Percentiles rank a stretch among this genome's conserved stretches.
Evolutionary conservation across 2,888 invertebrate genomes (phyloP).

Genomic region (Trichogramma evanescens): DNA sequence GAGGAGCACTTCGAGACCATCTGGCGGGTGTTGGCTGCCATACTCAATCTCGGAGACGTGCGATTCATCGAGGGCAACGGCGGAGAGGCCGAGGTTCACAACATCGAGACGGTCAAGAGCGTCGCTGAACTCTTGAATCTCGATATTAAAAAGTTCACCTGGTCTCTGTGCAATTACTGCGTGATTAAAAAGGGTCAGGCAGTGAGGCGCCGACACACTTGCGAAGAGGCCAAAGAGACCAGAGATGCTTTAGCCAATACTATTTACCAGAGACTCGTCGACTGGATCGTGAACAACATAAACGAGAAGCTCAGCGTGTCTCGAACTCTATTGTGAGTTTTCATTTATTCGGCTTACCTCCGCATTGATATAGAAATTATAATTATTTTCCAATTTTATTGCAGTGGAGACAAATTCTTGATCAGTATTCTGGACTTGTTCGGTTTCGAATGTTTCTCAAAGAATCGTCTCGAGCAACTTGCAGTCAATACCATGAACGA

Average conservation of each 20-base stretch:
- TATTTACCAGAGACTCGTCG: conserved; percentile 75
- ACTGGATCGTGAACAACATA: conserved; percentile 81
- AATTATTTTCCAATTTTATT: conserved; percentile 25
- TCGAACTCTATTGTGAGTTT: conserved; percentile 78
- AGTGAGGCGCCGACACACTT: conserved; percentile 61
- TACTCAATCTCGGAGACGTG: conserved; percentile 73
- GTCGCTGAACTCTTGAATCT: conserved; percentile 70
- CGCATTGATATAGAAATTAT: no score
- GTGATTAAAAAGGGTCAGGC: conserved; percentile 68
- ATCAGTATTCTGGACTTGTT: conserved; percentile 81
- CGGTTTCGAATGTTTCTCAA: conserved; percentile 86
- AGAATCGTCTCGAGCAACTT: conserved; percentile 80
- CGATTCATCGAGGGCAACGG: conserved; percentile 64
- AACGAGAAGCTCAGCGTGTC: conserved; percentile 78
- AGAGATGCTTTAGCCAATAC: conserved; percentile 80
- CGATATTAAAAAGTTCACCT: conserved; percentile 74
- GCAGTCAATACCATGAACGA: conserved; percentile 87
- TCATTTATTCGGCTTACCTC: background rate
- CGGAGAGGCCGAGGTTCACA: conserved; percentile 65
- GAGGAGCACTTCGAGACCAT: conserved; percentile 65
- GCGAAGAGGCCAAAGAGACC: conserved; percentile 75
- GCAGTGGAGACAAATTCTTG: conserved; percentile 75
- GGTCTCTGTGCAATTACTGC: conserved; percentile 82
- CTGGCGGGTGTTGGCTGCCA: conserved; percentile 65
- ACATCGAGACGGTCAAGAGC: conserved; percentile 60